These are phyloP conservation scores for Stictocephala bisonia DNA, from an alignment of 2,888 invertebrate genomes.

Conservation along the genomic window DNA sequence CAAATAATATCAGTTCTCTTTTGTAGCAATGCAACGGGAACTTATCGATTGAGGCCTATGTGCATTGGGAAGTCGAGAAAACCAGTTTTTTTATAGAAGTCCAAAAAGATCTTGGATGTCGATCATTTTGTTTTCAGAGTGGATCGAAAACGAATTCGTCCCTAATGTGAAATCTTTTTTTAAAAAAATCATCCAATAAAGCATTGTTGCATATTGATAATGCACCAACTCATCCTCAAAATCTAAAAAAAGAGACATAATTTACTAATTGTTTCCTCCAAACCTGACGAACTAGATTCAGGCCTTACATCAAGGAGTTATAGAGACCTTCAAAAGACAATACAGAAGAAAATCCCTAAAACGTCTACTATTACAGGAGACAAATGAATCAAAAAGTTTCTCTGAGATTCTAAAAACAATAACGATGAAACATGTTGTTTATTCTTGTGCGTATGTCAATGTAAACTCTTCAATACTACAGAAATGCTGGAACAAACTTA, in stretches of 20 bases:
- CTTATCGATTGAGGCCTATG: background rate
- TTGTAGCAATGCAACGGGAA: background rate
- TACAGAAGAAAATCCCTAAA: background rate
- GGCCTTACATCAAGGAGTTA: background rate
- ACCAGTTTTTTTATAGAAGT: too few relatives aligned
- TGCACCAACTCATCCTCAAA: background rate
- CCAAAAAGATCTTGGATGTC: too few relatives aligned
- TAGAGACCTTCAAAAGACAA: background rate
- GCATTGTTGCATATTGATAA: background rate
- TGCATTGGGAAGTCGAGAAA: background rate
- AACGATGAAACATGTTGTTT: constrained; percentile 1
- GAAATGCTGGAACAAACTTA: too few relatives aligned
- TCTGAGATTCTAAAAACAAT: background rate
- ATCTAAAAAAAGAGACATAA: background rate
- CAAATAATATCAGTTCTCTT: background rate
- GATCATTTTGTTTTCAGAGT: too few relatives aligned
- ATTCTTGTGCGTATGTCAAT: background rate
- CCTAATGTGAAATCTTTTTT: too few relatives aligned
- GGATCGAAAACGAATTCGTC: too few relatives aligned
- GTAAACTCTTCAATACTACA: too few relatives aligned
- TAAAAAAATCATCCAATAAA: background rate
- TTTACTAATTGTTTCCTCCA: background rate
- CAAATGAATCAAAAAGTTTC: background rate
- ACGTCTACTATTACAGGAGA: background rate
- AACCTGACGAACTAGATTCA: background rate